phyloP scores from a whole-genome alignment of 2,888 invertebrate genomes.

The Mesorhabditis belari region DNA sequence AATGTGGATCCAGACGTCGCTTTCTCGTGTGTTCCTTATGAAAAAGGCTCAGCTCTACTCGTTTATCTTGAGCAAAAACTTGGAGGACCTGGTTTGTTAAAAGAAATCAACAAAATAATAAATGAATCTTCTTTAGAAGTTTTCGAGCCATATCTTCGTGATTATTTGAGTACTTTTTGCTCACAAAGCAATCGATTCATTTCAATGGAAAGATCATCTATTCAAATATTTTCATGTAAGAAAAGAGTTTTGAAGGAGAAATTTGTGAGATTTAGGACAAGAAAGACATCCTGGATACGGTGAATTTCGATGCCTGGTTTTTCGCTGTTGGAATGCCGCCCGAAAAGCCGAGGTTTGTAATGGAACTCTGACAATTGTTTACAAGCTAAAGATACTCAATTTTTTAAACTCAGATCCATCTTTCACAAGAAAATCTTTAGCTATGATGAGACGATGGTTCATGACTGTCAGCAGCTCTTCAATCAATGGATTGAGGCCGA shows the following conservation, averaged over 20 bases:
- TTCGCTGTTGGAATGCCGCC: constrained; percentile 79
- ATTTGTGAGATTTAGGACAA: constrained; percentile 54
- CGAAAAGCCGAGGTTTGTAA: constrained; percentile 68
- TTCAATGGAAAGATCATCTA: constrained; percentile 73
- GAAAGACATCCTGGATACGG: constrained; percentile 59
- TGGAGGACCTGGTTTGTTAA: constrained; percentile 65
- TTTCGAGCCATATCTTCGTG: constrained; percentile 77
- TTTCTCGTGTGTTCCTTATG: constrained; percentile 82
- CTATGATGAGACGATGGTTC: constrained; percentile 30
- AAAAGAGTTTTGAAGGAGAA: constrained; percentile 49
- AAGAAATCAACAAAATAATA: not conserved
- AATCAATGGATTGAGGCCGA: constrained; percentile 29
- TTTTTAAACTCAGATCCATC: too few relatives aligned
- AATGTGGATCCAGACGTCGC: constrained; percentile 84
- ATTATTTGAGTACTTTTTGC: constrained; percentile 73
- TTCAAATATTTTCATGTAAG: constrained; percentile 62
- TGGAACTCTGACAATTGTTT: too few relatives aligned
- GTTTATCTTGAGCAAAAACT: constrained; percentile 75
- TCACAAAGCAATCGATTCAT: constrained; percentile 74
- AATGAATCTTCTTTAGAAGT: constrained; percentile 52
- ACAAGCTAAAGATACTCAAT: too few relatives aligned
- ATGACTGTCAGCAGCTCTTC: constrained; percentile 21
- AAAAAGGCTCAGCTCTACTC: constrained; percentile 78
- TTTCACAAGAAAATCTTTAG: constrained; percentile 1
- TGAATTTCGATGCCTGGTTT: constrained; percentile 83